Evolutionary conservation across 2,113 vertebrate genomes (phyloP).

Genomic region (Isurus oxyrinchus): DNA sequence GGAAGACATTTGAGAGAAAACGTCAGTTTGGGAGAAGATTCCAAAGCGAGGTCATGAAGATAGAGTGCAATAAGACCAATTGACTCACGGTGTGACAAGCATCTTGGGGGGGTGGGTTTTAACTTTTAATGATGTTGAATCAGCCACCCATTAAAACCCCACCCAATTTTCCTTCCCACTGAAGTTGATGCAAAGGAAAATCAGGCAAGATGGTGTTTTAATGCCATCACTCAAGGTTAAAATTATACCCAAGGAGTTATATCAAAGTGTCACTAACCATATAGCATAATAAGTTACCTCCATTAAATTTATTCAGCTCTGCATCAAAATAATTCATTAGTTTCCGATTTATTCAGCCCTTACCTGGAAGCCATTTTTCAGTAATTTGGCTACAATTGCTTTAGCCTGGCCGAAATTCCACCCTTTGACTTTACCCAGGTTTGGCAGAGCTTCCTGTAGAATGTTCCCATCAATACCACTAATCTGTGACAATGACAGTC

Average conservation of each 20-base stretch:
- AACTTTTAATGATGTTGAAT: background rate
- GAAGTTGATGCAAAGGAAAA: background rate
- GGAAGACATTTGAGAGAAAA: too few species aligned
- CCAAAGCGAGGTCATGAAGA: too few species aligned
- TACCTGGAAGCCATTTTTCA: constrained; percentile 37
- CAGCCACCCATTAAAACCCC: background rate
- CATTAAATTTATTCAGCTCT: background rate
- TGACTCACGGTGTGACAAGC: too few species aligned
- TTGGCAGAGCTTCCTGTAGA: constrained; percentile 22
- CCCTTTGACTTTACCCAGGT: constrained; percentile 39
- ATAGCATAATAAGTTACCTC: background rate
- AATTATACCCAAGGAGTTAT: background rate
- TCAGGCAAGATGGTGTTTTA: background rate
- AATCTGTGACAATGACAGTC: constrained; percentile 41
- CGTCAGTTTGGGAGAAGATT: too few species aligned
- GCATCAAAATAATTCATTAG: background rate
- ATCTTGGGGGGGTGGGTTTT: background rate
- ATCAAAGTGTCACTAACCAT: background rate
- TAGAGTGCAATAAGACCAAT: too few species aligned
- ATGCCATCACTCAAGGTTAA: background rate
- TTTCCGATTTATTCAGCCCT: background rate
- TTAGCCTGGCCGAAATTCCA: constrained; percentile 41
- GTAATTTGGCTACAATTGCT: constrained; percentile 37
- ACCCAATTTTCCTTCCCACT: background rate
- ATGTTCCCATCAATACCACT: background rate